Conservation (phyloP, 2,888 invertebrate species). For the Hypolimnas misippus region DNA sequence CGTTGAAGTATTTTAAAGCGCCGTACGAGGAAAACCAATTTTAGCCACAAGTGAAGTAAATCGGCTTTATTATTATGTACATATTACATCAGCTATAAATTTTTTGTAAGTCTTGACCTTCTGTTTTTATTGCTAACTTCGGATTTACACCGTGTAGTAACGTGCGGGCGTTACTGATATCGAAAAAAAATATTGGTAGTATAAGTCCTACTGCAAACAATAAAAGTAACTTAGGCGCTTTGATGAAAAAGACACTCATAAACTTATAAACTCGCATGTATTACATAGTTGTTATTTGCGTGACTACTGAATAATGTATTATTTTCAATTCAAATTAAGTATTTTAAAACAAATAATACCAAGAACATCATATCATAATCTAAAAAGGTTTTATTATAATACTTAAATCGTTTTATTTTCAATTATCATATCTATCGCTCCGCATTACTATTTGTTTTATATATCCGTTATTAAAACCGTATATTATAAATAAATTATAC, state of each 20-base stretch:
- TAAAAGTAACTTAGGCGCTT: neutral
- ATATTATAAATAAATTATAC: too few species aligned
- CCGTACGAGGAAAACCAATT: neutral
- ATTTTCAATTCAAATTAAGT: too few species aligned
- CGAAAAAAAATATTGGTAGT: neutral
- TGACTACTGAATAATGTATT: too few species aligned
- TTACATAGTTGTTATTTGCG: too few species aligned
- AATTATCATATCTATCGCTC: too few species aligned
- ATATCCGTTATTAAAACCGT: too few species aligned
- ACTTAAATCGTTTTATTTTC: too few species aligned
- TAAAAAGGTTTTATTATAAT: too few species aligned
- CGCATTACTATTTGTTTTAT: too few species aligned
- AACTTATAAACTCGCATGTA: too few species aligned
- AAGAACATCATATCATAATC: too few species aligned
- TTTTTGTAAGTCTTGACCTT: slow-evolving; percentile 14
- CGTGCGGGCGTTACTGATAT: neutral
- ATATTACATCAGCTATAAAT: slow-evolving; percentile 9
- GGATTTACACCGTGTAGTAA: slow-evolving; percentile 1
- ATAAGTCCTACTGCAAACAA: neutral
- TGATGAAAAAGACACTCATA: neutral
- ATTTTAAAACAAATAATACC: too few species aligned
- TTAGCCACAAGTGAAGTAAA: neutral
- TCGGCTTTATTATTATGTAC: slow-evolving; percentile 5
- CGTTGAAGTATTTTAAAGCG: neutral
- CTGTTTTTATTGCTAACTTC: slow-evolving; percentile 10